A percentile compares a stretch with the other conserved stretches of the same genome.
Evolutionary conservation across 2,113 vertebrate species (phyloP).

Genomic region (Oryctolagus cuniculus): DNA sequence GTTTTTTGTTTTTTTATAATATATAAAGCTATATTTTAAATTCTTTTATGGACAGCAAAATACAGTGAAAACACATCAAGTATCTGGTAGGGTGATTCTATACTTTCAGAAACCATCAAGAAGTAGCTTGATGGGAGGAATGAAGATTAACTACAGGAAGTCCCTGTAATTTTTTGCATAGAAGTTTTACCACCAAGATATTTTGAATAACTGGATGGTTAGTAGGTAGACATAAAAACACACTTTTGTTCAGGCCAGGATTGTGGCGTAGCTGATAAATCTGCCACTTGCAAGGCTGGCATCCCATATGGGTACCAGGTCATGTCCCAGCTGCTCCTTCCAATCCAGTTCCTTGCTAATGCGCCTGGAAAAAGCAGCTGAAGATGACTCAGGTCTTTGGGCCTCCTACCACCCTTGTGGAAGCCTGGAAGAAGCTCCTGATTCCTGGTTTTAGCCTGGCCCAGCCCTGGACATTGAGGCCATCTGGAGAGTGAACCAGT

Average conservation of each 20-base stretch:
- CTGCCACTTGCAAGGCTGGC: too few relatives aligned
- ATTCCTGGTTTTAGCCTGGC: too few relatives aligned
- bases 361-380: too few relatives aligned
- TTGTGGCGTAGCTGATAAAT: too few relatives aligned
- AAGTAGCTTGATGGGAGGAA: background rate
- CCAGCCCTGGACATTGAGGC: too few relatives aligned
- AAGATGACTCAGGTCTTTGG: too few relatives aligned
- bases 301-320: too few relatives aligned
- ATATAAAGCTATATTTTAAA: background rate
- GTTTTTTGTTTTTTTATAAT: background rate
- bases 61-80: background rate
- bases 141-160: background rate
- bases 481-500: too few relatives aligned
- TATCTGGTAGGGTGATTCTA: background rate
- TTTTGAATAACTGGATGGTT: background rate
- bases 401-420: too few relatives aligned
- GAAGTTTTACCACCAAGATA: background rate
- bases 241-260: background rate
- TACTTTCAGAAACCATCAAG: background rate
- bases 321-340: too few relatives aligned
- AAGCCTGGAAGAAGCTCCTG: too few relatives aligned
- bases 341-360: too few relatives aligned
- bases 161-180: background rate
- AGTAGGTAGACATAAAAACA: background rate
- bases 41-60: background rate